Percentiles rank a stretch among this genome's conserved stretches.
phyloP scores from a whole-genome alignment of 2,113 vertebrate genomes.

The Sylvia atricapilla region DNA sequence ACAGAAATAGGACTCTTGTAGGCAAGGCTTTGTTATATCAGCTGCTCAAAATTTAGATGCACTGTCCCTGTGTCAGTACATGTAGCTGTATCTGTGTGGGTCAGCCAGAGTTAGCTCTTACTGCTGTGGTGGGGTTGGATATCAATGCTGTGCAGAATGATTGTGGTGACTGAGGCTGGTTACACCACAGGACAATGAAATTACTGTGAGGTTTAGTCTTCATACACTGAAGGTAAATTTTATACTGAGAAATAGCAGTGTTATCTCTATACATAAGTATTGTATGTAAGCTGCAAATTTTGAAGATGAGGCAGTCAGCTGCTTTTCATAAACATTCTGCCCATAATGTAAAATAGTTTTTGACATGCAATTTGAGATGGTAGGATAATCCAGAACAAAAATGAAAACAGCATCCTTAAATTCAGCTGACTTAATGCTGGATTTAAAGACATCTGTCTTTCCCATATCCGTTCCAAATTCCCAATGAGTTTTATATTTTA shows the following conservation, averaged over 20 bases:
- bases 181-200: not conserved
- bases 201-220: not conserved
- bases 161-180: not conserved
- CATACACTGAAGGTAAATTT: not conserved
- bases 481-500: not conserved
- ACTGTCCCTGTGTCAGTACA: not conserved
- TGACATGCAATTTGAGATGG: not conserved
- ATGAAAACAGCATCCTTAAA: not conserved
- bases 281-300: not conserved
- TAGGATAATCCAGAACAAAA: conserved; percentile 12
- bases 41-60: not conserved
- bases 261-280: not conserved
- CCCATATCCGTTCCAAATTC: not conserved
- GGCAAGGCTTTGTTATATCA: not conserved
- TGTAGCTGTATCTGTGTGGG: not conserved
- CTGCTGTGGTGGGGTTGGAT: not conserved
- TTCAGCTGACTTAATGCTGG: not conserved
- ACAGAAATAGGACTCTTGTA: not conserved
- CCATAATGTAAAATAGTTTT: conserved; percentile 1
- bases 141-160: not conserved
- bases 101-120: not conserved
- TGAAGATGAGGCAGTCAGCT: conserved; percentile 4
- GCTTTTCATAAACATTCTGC: not conserved
- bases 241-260: not conserved
- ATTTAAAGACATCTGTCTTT: conserved; percentile 44